Base-by-base conservation (phyloP, 2,888 invertebrate genomes). In the Melanostoma scalare region DNA sequence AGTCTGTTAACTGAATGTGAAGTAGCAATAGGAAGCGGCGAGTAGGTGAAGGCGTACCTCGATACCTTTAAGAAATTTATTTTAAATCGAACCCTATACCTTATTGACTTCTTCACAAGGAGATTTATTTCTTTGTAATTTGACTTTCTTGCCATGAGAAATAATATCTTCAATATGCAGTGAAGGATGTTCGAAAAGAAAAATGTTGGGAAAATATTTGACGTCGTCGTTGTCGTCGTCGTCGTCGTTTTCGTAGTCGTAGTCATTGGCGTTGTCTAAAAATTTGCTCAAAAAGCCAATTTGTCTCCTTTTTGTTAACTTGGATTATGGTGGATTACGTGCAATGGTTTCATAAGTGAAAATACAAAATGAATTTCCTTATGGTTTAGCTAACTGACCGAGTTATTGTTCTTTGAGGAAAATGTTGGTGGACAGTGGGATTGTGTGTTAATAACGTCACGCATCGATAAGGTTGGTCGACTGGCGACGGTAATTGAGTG, bases 111-210 rank as follows among this genome's bases (percentile, higher is more conserved):
- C 72, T 33, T 30, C 35, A 20, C 20, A 52, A 53, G 52, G 53
- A 58, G 71, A 71, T 73, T 78, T 73, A 60, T 78, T 73, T 67
- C 56, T 58, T 78, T 72, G 52, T 68, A 68, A 48, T 65, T 78
- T 38, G 53, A 33, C 58, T 44, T 73, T 52, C 40, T 42, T 65
- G 38, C 46, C 53, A 40, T 33, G 40, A 55, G 31, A 48, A 56
- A 8, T 63, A 61, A 46, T 65, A 63, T 52, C 36, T 4, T 6
- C 20, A 53, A 35, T 60, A 60, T 46, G 8, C 46, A 71, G 30
- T 42, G 48, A 63, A 46, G 48, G 69, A 50, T 71, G 63, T 65
- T 44, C n/a, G 63, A 5, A 50, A 52, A 58, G 63, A 42, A 38
- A 52, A 72, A 65, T 65, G 52, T 46, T 72, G 40, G 50, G 20